Conservation (phyloP, 2,888 invertebrate genomes). For the Salticus scenicus region DNA sequence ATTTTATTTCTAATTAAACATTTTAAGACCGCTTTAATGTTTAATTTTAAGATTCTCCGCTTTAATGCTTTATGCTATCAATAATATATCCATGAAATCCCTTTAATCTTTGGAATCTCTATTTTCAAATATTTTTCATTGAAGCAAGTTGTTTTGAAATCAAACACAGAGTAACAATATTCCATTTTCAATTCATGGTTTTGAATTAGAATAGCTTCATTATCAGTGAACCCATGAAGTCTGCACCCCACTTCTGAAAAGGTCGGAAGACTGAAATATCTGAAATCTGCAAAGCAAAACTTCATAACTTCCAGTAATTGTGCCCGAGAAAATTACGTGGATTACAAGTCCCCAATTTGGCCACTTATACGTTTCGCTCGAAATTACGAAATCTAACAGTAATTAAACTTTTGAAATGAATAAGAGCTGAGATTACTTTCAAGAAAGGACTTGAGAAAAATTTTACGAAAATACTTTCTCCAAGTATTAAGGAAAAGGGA, state of each 20-base stretch:
- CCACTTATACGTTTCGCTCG: neutral
- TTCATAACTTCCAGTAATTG: neutral
- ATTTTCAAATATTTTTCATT: too few species aligned
- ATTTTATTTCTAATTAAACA: too few species aligned
- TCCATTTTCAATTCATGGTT: neutral
- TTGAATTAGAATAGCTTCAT: neutral
- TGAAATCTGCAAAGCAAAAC: neutral
- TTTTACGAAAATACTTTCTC: neutral
- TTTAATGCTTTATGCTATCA: too few species aligned
- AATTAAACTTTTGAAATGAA: neutral
- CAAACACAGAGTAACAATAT: too few species aligned
- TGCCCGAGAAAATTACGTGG: neutral
- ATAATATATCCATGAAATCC: too few species aligned
- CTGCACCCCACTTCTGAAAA: neutral
- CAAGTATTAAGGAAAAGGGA: too few species aligned
- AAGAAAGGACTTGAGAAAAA: neutral
- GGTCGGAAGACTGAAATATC: neutral
- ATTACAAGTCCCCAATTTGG: neutral
- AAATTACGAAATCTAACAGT: neutral
- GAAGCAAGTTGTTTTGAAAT: too few species aligned
- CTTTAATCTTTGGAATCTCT: too few species aligned
- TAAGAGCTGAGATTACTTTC: neutral
- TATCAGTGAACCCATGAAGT: neutral
- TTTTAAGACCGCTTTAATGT: too few species aligned
- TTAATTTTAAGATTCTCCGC: too few species aligned